A percentile compares a stretch with the other conserved stretches of the same genome.
phyloP scores from a whole-genome alignment of 2,888 invertebrate species.

The Hydrotaea cyrtoneurina region DNA sequence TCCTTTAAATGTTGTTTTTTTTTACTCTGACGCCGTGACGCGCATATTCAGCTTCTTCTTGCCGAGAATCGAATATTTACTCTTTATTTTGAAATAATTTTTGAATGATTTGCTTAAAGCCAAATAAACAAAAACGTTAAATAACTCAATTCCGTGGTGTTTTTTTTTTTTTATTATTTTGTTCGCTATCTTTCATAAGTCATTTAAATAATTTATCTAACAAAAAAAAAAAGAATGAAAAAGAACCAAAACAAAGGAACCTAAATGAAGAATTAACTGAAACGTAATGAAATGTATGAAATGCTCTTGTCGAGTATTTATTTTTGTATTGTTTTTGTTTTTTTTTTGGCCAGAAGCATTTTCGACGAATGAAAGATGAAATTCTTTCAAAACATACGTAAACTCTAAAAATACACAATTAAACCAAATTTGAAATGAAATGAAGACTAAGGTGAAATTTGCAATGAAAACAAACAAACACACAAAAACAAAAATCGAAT shows the following conservation, averaged over 20 bases:
- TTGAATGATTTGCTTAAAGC: neutral
- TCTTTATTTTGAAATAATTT: neutral
- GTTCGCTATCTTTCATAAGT: neutral
- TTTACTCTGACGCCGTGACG: too few species aligned
- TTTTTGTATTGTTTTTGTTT: neutral
- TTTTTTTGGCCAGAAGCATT: neutral
- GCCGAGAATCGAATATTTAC: too few species aligned
- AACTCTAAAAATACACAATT: conserved; percentile 53
- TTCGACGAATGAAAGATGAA: conserved; percentile 14
- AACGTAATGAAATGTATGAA: neutral
- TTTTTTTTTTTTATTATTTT: neutral
- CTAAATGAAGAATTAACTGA: neutral
- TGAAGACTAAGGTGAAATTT: conserved; percentile 9
- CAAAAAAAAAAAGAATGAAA: neutral
- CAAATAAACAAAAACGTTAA: neutral
- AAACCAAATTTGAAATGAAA: conserved; percentile 9
- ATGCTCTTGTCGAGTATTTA: neutral
- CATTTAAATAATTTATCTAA: conserved; percentile 12
- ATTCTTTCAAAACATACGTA: conserved; percentile 34
- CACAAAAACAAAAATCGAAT: neutral
- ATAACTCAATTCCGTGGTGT: neutral
- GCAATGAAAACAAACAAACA: neutral
- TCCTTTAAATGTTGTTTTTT: too few species aligned
- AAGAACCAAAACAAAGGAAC: neutral
- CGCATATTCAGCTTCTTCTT: too few species aligned